A percentile compares a stretch with the other conserved stretches of the same genome.
phyloP scores from a whole-genome alignment of 2,113 vertebrate species.

The Aplodontia rufa region DNA sequence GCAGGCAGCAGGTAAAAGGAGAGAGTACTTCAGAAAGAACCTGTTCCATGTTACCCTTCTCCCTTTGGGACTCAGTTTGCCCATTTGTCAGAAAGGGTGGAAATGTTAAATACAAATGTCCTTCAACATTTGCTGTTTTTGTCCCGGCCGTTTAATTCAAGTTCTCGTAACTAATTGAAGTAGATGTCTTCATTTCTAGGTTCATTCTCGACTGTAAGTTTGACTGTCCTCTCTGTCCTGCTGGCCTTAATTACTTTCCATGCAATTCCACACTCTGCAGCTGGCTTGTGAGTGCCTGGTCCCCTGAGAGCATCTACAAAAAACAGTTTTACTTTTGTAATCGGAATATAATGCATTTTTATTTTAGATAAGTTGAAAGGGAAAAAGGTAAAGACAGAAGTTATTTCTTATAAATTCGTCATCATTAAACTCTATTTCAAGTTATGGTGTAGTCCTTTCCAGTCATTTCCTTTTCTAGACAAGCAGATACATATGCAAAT shows the following conservation, averaged over 20 bases:
- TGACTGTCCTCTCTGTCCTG: background rate
- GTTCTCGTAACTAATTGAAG: background rate
- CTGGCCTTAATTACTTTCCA: background rate
- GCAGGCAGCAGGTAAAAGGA: background rate
- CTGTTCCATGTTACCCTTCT: background rate
- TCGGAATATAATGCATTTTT: background rate
- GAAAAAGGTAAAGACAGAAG: background rate
- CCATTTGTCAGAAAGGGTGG: background rate
- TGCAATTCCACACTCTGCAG: background rate
- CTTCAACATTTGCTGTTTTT: too few species aligned
- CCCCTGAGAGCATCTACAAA: background rate
- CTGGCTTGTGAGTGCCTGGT: fast-evolving
- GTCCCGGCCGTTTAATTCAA: background rate
- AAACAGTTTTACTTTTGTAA: background rate
- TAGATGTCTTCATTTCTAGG: background rate
- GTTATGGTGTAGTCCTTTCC: background rate
- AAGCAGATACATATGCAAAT: background rate
- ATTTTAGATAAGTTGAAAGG: background rate
- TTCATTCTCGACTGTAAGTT: background rate
- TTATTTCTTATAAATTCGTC: background rate
- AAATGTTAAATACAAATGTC: background rate
- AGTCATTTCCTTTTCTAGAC: background rate
- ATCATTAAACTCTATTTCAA: background rate
- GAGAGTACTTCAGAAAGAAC: background rate
- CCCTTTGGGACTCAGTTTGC: background rate